Conservation (phyloP, 2,888 invertebrate genomes). For the Ormyrus nitidulus region DNA sequence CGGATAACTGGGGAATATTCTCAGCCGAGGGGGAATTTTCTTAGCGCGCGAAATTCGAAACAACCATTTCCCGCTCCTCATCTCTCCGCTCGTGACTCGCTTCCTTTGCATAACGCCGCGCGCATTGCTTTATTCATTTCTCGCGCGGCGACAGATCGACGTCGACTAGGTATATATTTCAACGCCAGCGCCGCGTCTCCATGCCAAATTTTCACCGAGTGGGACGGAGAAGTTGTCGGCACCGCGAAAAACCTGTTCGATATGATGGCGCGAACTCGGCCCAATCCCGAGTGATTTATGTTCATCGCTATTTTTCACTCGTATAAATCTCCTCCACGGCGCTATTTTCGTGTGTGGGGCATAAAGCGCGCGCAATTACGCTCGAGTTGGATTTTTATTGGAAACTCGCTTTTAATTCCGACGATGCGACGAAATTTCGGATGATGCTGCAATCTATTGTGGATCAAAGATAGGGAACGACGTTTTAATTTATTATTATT, state of each 20-base stretch:
- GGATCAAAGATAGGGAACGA: too few species aligned
- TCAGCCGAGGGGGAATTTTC: background rate
- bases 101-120: background rate
- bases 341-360: constrained; percentile 19
- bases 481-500: too few species aligned
- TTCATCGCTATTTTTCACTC: constrained; percentile 42
- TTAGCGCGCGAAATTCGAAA: constrained; percentile 16
- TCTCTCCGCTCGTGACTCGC: background rate
- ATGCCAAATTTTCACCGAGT: constrained; percentile 45
- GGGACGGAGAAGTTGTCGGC: constrained; percentile 1
- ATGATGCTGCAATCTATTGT: too few species aligned
- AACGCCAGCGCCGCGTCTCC: constrained; percentile 41
- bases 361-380: constrained; percentile 49
- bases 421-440: background rate
- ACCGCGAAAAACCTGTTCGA: constrained; percentile 40
- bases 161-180: constrained; percentile 34
- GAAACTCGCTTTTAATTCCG: constrained; percentile 21
- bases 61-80: constrained; percentile 19
- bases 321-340: constrained; percentile 38
- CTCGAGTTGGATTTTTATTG: constrained; percentile 37
- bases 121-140: constrained; percentile 7
- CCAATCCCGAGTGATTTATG: constrained; percentile 40
- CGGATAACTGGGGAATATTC: too few species aligned
- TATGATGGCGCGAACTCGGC: constrained; percentile 18
- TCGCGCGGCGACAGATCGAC: constrained; percentile 44